Conservation (phyloP, 1,140 invertebrate genomes). For the Phthorimaea operculella region DNA sequence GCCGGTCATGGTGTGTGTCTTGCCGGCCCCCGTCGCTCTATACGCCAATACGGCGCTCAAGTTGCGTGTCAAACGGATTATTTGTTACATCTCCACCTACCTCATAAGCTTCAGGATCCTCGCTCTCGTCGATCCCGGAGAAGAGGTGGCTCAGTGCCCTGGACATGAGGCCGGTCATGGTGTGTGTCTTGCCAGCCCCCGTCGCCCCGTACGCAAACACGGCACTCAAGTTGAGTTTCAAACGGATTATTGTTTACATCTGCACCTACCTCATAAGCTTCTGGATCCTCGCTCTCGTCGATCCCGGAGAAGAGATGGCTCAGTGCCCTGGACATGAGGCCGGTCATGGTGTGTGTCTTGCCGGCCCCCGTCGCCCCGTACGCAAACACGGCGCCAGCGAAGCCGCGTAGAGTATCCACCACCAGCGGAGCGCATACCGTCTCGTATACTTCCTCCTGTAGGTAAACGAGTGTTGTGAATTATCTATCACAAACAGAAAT, state of each 20-base stretch:
- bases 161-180: constrained; percentile 94
- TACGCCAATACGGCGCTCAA: constrained; percentile 92
- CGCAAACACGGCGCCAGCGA: constrained; percentile 96
- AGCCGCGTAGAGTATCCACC: constrained; percentile 89
- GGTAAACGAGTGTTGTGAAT: no score
- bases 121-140: constrained; percentile 69
- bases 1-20: constrained; percentile 93
- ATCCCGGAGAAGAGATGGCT: constrained; percentile 84
- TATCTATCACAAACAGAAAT: no score
- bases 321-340: constrained; percentile 89
- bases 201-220: constrained; percentile 98
- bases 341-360: constrained; percentile 93
- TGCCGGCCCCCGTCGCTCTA: constrained; percentile 91
- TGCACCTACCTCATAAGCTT: constrained; percentile 79
- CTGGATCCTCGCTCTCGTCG: constrained; percentile 61
- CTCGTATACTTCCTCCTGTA: constrained; percentile 87
- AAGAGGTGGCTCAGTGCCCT: constrained; percentile 88
- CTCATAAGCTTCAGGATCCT: constrained; percentile 68
- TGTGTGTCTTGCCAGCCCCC: constrained; percentile 91
- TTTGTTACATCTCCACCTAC: no score
- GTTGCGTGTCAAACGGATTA: no score
- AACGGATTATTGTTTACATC: constrained; percentile 69
- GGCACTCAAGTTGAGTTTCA: no score
- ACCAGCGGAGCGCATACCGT: constrained; percentile 85
- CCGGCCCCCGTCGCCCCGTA: constrained; percentile 95